phyloP scores from a whole-genome alignment of 1,140 invertebrate genomes.

The Stenopsyche tienmushanensis region DNA sequence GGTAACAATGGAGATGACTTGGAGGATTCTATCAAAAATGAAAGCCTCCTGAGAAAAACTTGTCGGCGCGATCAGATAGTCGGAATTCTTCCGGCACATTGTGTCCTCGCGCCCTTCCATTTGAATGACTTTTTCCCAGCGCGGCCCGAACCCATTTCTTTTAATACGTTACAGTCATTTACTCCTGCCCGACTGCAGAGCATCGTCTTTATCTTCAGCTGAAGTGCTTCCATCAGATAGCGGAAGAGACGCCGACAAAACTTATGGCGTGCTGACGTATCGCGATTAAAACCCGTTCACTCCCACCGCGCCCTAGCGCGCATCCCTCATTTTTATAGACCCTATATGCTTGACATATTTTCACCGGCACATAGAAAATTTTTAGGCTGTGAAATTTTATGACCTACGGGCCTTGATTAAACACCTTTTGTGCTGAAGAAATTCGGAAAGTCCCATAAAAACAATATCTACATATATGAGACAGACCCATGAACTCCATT shows the following conservation, averaged over 20 bases:
- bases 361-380: not conserved
- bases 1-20: too few species aligned
- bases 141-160: not conserved
- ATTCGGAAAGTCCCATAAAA: too few species aligned
- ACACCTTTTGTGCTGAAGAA: too few species aligned
- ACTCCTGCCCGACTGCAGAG: not conserved
- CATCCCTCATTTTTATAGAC: constrained; percentile 11
- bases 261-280: constrained; percentile 18
- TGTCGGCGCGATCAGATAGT: not conserved
- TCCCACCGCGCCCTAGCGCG: not conserved
- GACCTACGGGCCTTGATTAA: not conserved
- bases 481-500: too few species aligned
- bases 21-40: too few species aligned
- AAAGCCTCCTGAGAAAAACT: too few species aligned
- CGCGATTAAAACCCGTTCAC: constrained; percentile 21
- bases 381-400: constrained; percentile 18
- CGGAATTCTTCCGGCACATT: constrained; percentile 4
- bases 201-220: constrained; percentile 4
- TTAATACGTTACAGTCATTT: constrained; percentile 5
- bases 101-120: not conserved
- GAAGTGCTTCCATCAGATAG: not conserved
- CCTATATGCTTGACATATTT: not conserved
- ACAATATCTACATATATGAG: too few species aligned
- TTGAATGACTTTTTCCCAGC: not conserved
- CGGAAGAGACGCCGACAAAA: not conserved